Conservation (phyloP, 2,113 vertebrate genomes). For the Eupsittula cactorum region DNA sequence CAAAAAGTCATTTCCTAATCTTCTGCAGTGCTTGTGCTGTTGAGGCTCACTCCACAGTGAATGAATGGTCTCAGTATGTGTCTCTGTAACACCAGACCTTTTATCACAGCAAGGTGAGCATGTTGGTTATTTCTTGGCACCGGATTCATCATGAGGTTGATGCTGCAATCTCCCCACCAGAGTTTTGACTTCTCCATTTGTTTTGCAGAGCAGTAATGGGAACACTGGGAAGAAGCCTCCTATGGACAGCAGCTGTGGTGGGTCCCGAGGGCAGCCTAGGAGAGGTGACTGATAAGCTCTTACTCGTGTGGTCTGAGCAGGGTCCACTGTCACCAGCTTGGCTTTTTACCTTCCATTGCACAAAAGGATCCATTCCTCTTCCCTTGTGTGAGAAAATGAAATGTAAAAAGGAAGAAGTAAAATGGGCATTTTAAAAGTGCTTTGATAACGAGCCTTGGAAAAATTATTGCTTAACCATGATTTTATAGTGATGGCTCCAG, state of each 20-base stretch:
- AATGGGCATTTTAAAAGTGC: neutral
- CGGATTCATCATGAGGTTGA: neutral
- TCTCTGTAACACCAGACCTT: neutral
- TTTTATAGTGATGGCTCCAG: neutral
- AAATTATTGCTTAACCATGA: neutral
- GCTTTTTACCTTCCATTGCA: no score
- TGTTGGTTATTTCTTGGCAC: rapidly evolving
- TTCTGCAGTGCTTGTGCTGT: neutral
- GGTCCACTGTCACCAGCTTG: neutral
- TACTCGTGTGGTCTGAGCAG: neutral
- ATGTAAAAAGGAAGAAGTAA: neutral
- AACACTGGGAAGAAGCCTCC: neutral
- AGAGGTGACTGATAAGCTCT: neutral
- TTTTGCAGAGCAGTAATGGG: neutral
- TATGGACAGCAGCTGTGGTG: neutral
- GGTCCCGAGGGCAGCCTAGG: neutral
- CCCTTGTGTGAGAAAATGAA: neutral
- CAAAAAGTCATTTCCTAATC: rapidly evolving
- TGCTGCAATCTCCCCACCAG: neutral
- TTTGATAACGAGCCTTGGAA: neutral
- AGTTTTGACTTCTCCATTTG: neutral
- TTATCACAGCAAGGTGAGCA: rapidly evolving
- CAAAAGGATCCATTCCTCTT: neutral
- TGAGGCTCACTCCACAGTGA: rapidly evolving
- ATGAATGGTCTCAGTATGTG: rapidly evolving